Evolutionary conservation across 1,140 invertebrate genomes (phyloP), one percentile per base, ranked within the genome.

Genomic region (Leptoteleia sp.): DNA sequence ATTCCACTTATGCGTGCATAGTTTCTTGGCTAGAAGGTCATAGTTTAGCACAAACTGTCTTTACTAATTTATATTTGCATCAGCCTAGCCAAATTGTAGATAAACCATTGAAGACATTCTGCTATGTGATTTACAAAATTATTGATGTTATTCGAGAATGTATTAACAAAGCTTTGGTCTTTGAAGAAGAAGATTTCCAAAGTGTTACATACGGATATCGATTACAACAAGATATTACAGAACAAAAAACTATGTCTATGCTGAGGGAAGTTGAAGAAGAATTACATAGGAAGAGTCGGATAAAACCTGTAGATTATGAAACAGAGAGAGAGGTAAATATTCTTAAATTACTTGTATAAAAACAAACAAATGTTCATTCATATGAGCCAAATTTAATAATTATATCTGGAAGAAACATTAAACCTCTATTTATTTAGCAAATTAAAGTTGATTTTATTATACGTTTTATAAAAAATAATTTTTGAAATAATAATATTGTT

Each of bases 161-260:
- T 85, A 94, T 98, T 75, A 95, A 95, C 79, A 93, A 94, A 83
- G 95, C 94, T n/a, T 91, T 93, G 83, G 95, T 97, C 7, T 96
- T 94, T 89, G 95, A 96, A 90, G 96, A 98, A 89, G 98, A 99
- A 91, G 97, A 99, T 87, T 99, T 99, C 88, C 96, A 99, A 88
- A 94, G 96, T 19, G 94, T 96, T 85, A 94, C 94, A 11, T 98
- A 98, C 89, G 96, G 96, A n/a, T 98, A 97, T 88, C 92, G 94
- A 84, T 90, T 98, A 77, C 94, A 93, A 15, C 91, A 93, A 31
- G 95, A 98, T 84, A 92, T 98, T 6, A 94, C 94, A 12, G 96
- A 98, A 83, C 91, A 93, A 33, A 93, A 94, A 81, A 94, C 94
- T 45, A 92, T 94, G 52, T 92, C 93, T 0, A 94, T 96, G 92